Evolutionary conservation across 2,113 vertebrate species (phyloP), one percentile per base, ranked within the genome.

Genomic region (Mesitornis unicolor): DNA sequence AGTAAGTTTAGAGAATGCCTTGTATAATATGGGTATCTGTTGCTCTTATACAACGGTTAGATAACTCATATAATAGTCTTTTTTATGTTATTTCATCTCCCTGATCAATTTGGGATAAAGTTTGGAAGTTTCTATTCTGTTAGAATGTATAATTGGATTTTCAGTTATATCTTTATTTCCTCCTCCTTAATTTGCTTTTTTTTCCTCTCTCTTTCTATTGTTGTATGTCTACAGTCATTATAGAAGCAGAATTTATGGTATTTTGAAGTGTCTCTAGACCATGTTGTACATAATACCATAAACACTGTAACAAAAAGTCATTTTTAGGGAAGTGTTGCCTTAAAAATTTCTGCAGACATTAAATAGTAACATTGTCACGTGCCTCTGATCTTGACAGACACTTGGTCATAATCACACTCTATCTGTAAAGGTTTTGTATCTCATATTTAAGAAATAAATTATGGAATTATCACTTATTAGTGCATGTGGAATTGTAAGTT

Each of bases 101-200:
- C 47, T 77, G 33, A 70, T 95, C 47, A 78, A 24, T 93, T 95
- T 93, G 74, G 81, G 84, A 89, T 95, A 78, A 96, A 91, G 85
- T 80, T 94, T 54, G 83, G n/a, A 51, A 84, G 86, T 61, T 97
- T 97, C 95, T 57, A 29, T 92, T 79, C 83, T 64, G 14, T 43
- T 80, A 22, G 45, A 82, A 42, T 38, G 7, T 84, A 25, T 78
- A 84, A 93, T 47, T 67, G 50, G 90, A 28, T 70, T 87, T 84
- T 84, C 33, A 25, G 13, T 38, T 74, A 4, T 4, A 33, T 75
- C 47, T 53, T 95, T 42, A 65, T 82, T 65, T 33, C 38, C n/a
- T 76, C 47, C 5, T 6, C 2, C 12, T 40, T 80, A 28, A 40
- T 60, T 68, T 26, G 10, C 21, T 47, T 9, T 47, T 47, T 48